Base-by-base conservation (phyloP, 2,888 invertebrate species). In the Noctua janthe region DNA sequence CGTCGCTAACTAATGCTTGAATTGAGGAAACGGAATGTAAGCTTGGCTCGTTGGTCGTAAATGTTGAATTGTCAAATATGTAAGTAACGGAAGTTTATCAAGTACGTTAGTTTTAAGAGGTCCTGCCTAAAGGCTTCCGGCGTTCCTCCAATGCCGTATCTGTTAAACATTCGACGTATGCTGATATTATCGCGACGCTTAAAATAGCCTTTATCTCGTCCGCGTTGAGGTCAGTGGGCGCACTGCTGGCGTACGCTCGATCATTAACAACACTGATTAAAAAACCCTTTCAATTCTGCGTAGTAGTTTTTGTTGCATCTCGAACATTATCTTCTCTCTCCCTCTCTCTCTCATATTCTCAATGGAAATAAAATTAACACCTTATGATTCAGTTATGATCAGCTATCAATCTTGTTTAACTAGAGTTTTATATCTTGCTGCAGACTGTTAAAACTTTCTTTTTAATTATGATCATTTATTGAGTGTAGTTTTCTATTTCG, bases 131-230 rank as follows among this genome's bases (percentile, higher is more conserved):
- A 91, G 90, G 93, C 94, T 96, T 95, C 95, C 96, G 95, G 94
- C 93, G 95, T 84, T 88, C 93, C 93, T 95, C 93, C 94, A 92
- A 94, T 94, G 94, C 90, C 93, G 92, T 95, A 95, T 95, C 6
- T 93, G 93, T 94, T 92, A 89, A 94, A 94, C 93, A 92, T 95
- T 95, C 93, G 94, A 94, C 94, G 94, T 95, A 94, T 95, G 94
- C 74, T 92, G 93, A 95, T 95, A 94, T 96, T 96, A 96, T 97
- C 96, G 91, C 92, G 90, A 69, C 91, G 94, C 96, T 96, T 92
- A 93, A 97, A 97, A 97, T 97, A 97, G 95, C 94, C 91, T 94
- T 96, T 97, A 97, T 97, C 97, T 96, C 94, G 94, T 94, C 92
- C 92, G 93, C 92, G 91, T 93, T 96, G 96, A 96, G 96, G 97